These are phyloP conservation scores for Eupithecia centaureata DNA, from an alignment of 2,888 invertebrate species.

Conservation along the genomic window DNA sequence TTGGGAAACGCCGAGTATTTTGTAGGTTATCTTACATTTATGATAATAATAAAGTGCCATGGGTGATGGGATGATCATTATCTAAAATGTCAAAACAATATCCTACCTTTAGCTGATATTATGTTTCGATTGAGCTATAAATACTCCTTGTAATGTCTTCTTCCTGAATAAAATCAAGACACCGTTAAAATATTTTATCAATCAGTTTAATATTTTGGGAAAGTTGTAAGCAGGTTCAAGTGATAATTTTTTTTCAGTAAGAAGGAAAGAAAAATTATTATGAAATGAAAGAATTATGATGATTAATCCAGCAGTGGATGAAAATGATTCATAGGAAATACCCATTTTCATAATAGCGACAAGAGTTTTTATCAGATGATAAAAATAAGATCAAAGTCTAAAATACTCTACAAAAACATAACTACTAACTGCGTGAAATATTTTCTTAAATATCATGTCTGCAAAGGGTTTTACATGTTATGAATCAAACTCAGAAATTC, in stretches of 20 bases:
- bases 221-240: neutral
- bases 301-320: too few relatives aligned
- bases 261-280: too few relatives aligned
- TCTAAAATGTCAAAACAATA: too few relatives aligned
- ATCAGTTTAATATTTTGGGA: constrained; percentile 4
- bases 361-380: constrained; percentile 3
- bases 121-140: too few relatives aligned
- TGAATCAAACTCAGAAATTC: neutral
- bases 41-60: neutral
- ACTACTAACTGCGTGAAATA: neutral
- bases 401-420: neutral
- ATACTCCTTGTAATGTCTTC: neutral
- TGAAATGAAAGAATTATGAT: too few relatives aligned
- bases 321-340: neutral
- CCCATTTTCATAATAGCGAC: constrained; percentile 3
- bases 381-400: neutral
- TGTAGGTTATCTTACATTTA: constrained; percentile 1
- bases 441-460: neutral
- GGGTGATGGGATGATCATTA: neutral
- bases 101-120: too few relatives aligned
- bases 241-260: neutral
- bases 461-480: neutral
- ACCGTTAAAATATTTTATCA: neutral
- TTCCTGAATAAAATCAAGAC: neutral
- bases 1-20: neutral